Evolutionary conservation across 2,113 vertebrate species (phyloP).

Genomic region (Blennius ocellaris): DNA sequence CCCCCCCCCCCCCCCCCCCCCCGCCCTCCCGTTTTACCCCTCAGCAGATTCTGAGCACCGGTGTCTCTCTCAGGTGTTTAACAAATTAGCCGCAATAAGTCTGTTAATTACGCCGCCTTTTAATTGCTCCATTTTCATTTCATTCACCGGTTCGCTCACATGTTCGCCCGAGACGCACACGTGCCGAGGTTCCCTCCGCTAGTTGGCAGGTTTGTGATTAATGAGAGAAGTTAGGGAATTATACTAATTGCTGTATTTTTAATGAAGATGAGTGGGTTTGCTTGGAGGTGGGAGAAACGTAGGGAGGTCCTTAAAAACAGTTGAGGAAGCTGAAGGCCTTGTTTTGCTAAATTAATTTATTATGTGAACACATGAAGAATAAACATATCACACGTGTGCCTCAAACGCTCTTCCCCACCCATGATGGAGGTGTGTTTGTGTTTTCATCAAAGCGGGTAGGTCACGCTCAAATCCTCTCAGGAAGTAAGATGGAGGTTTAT

Average conservation of each 20-base stretch:
- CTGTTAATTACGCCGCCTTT: conserved; percentile 74
- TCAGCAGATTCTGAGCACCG: background rate
- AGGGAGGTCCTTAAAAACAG: conserved; percentile 1
- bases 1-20: background rate
- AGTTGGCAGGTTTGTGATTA: conserved; percentile 76
- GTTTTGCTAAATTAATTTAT: conserved; percentile 56
- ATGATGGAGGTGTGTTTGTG: conserved; percentile 25
- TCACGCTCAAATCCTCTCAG: conserved; percentile 1
- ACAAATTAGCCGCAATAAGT: conserved; percentile 78
- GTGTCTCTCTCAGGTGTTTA: conserved; percentile 65
- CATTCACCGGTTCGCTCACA: conserved; percentile 19
- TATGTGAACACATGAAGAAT: background rate
- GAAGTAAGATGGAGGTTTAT: conserved; percentile 2
- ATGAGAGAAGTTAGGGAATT: conserved; percentile 77
- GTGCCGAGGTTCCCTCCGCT: conserved; percentile 64
- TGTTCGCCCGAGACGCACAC: conserved; percentile 34
- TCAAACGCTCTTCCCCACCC: conserved; percentile 34
- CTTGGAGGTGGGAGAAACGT: conserved; percentile 34
- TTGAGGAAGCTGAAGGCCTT: conserved; percentile 43
- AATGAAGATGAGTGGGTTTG: conserved; percentile 77
- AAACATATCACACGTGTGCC: conserved; percentile 25
- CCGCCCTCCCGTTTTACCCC: background rate
- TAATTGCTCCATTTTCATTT: conserved; percentile 77
- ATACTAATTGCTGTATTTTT: conserved; percentile 81
- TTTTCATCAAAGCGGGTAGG: background rate